Evolutionary conservation across 2,113 vertebrate genomes (phyloP), one percentile per base, ranked within the genome.

Genomic region (Mastomys coucha): DNA sequence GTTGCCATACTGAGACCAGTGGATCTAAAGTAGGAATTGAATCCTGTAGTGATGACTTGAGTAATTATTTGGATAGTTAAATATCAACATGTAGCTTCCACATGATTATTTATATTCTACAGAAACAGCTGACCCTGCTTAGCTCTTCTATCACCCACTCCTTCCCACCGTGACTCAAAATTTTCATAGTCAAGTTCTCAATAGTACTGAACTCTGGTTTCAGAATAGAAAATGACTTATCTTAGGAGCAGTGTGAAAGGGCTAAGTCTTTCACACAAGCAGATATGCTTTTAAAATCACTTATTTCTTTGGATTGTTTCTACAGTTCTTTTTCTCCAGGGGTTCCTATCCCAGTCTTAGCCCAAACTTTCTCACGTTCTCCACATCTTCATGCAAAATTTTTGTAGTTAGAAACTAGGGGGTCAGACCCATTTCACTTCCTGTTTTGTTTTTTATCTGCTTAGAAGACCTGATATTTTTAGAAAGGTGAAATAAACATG

Each of bases 401-500:
- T 63, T 51, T 36, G 2, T 33, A 78, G 39, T 85, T 70, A 93
- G 42, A 42, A 60, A 22, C 7, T 13, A 31, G 39, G 51, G 19
- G 31, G 26, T 93, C 42, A 72, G 31, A 63, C 39, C 51, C 28
- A 84, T 14, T 12, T 31, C 28, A 91, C 24, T 96, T 95, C 90
- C 53, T 95, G 42, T 93, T 85, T 89, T 88, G 39, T 69, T 96
- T 72, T 70, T 49, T 33, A 53, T 91, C n/a, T 94, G 31, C 63
- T 88, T 95, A 56, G 80, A 82, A 95, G 96, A 90, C 51, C 33
- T 89, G 78, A 58, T 84, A 70, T 70, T 93, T 96, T 96, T 70
- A 93, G 63, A 93, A 97, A 93, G 56, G 31, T 95, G 75, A 91
- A 93, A 75, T 65, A 94, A 93, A n/a, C 58, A 95, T 51, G 11